Percentiles rank a stretch among this genome's conserved stretches.
phyloP scores from a whole-genome alignment of 2,888 invertebrate species.

The Microdon myrmicae region DNA sequence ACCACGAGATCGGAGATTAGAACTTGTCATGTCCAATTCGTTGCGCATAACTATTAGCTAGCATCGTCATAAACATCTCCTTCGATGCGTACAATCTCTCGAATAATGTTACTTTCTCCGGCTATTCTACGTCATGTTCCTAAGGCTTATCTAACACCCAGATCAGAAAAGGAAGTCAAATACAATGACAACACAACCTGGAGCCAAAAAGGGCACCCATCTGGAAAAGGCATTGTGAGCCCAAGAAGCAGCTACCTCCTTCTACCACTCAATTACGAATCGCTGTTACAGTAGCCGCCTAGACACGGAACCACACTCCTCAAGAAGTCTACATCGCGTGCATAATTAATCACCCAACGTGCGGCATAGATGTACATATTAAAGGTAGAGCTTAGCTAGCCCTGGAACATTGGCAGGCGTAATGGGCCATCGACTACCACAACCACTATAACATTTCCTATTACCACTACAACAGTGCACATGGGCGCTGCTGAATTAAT shows the following conservation, averaged over 20 bases:
- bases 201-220: conserved; percentile 33
- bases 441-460: conserved; percentile 5
- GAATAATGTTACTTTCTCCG: conserved; percentile 21
- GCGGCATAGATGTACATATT: conserved; percentile 10
- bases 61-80: conserved; percentile 18
- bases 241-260: conserved; percentile 8
- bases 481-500: conserved; percentile 51
- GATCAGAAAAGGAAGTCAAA: conserved; percentile 30
- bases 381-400: conserved; percentile 12
- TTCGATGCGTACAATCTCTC: neutral
- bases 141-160: conserved; percentile 38
- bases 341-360: conserved; percentile 48
- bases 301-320: conserved; percentile 37
- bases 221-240: too few relatives aligned
- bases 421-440: conserved; percentile 13
- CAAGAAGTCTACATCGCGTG: conserved; percentile 39
- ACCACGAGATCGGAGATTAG: conserved; percentile 31
- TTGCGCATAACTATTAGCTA: conserved; percentile 25
- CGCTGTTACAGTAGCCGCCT: conserved; percentile 27
- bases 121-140: conserved; percentile 21
- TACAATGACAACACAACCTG: too few relatives aligned
- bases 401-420: conserved; percentile 7
- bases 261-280: conserved; percentile 42
- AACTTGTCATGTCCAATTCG: conserved; percentile 39
- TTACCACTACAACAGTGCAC: conserved; percentile 13